Conservation (phyloP, 2,797 vertebrate genomes). For the Poecilia gillii region DNA sequence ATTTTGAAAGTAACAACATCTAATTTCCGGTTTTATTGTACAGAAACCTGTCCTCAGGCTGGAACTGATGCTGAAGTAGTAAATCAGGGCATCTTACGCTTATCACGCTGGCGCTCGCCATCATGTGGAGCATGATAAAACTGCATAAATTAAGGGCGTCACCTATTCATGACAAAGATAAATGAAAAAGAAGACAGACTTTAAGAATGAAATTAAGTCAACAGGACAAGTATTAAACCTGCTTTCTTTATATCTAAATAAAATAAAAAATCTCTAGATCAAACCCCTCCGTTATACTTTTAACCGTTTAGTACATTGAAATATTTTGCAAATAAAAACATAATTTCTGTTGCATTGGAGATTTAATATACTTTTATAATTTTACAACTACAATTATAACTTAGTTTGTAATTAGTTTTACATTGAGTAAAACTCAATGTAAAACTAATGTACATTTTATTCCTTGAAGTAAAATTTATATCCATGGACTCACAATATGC, state of each 20-base stretch:
- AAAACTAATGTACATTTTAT: too few species aligned
- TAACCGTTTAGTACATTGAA: neutral
- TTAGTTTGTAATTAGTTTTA: too few species aligned
- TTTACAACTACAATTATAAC: neutral
- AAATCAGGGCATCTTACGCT: slow-evolving; percentile 3
- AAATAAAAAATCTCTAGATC: neutral
- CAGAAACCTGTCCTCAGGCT: neutral
- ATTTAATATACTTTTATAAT: neutral
- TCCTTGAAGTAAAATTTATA: too few species aligned
- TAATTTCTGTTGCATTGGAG: neutral
- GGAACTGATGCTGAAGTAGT: slow-evolving; percentile 28
- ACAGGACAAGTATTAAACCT: neutral
- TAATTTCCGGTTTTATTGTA: slow-evolving; percentile 25
- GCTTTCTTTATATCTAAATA: neutral
- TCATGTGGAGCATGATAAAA: slow-evolving; percentile 43
- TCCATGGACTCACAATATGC: too few species aligned
- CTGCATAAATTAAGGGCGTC: slow-evolving; percentile 14
- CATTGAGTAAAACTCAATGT: too few species aligned
- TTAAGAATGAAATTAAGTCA: neutral
- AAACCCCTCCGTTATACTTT: neutral
- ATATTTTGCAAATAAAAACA: neutral
- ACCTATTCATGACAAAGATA: slow-evolving; percentile 7
- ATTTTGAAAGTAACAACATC: slow-evolving; percentile 43
- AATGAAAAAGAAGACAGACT: neutral
- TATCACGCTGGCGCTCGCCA: slow-evolving; percentile 22